Conservation (phyloP, 1,140 invertebrate species). For the Pogonomyrmex barbatus region DNA sequence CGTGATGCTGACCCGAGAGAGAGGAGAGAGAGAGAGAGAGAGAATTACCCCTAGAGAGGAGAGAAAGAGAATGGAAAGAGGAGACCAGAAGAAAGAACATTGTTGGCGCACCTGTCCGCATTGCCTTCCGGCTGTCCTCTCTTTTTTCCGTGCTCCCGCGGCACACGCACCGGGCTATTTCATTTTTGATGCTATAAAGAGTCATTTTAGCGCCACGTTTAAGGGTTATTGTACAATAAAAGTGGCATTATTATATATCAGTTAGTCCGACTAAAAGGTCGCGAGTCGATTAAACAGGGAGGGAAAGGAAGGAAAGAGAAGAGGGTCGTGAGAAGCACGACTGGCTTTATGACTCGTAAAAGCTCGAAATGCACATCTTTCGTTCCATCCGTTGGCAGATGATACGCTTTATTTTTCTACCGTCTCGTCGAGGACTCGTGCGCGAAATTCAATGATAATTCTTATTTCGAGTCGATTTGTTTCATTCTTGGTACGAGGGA, state of each 20-base stretch:
- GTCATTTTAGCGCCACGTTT: slow-evolving; percentile 84
- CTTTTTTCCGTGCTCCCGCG: slow-evolving; percentile 2
- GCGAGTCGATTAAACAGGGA: slow-evolving; percentile 65
- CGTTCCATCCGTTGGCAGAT: slow-evolving; percentile 28
- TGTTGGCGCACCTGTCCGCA: slow-evolving; percentile 60
- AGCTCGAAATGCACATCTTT: slow-evolving; percentile 80
- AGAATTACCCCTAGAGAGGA: too few species aligned
- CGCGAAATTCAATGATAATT: slow-evolving; percentile 61
- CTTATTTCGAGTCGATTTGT: slow-evolving; percentile 6
- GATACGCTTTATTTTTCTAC: slow-evolving; percentile 61
- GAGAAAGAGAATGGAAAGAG: not conserved
- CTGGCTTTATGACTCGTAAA: slow-evolving; percentile 86
- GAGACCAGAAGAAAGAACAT: not conserved
- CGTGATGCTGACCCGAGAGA: slow-evolving; percentile 22
- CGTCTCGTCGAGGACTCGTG: slow-evolving; percentile 57
- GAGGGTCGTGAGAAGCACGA: slow-evolving; percentile 84
- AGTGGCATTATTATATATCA: slow-evolving; percentile 85
- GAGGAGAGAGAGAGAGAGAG: not conserved
- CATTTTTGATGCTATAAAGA: slow-evolving; percentile 85
- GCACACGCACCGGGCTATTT: slow-evolving; percentile 76
- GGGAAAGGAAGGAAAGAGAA: slow-evolving; percentile 67
- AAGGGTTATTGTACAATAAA: slow-evolving; percentile 86
- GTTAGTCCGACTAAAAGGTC: slow-evolving; percentile 78
- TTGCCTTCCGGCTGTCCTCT: not conserved
- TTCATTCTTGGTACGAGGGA: not conserved